Evolutionary conservation across 1,140 invertebrate species (phyloP).

Genomic region (Plodia interpunctella): DNA sequence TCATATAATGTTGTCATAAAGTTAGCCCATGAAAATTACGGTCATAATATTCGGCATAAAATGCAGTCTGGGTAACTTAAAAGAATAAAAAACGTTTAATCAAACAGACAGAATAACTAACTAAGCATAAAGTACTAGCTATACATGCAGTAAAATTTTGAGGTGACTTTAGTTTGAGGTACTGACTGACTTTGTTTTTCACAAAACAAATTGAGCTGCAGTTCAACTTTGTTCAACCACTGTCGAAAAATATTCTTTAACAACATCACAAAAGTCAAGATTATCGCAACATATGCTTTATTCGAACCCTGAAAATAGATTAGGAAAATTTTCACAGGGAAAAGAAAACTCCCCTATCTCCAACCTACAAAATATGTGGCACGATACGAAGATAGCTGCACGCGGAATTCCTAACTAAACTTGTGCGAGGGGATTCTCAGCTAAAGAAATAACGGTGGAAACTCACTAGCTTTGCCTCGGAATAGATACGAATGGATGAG

Average conservation of each 20-base stretch:
- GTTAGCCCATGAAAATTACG: too few relatives aligned
- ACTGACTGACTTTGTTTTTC: too few relatives aligned
- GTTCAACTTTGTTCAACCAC: neutral
- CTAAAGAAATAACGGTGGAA: conserved; percentile 61
- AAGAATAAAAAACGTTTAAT: too few relatives aligned
- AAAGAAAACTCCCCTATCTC: conserved; percentile 46
- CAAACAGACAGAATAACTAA: too few relatives aligned
- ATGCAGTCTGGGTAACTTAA: too few relatives aligned
- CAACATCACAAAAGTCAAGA: neutral
- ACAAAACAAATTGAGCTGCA: too few relatives aligned
- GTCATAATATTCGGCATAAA: too few relatives aligned
- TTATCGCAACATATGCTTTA: neutral
- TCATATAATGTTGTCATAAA: too few relatives aligned
- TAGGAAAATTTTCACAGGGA: conserved; percentile 36
- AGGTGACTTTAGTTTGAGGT: too few relatives aligned
- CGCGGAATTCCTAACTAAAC: conserved; percentile 61
- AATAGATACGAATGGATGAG: neutral
- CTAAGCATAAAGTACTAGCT: too few relatives aligned
- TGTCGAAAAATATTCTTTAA: conserved; percentile 1
- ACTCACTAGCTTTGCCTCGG: conserved; percentile 33
- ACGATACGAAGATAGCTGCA: conserved; percentile 57
- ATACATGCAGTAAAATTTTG: too few relatives aligned
- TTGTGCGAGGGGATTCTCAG: conserved; percentile 50
- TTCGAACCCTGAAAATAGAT: conserved; percentile 33
- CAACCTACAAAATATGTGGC: conserved; percentile 54